These are phyloP conservation scores for Leptogaster cylindrica DNA, from an alignment of 2,888 invertebrate species.

Conservation along the genomic window DNA sequence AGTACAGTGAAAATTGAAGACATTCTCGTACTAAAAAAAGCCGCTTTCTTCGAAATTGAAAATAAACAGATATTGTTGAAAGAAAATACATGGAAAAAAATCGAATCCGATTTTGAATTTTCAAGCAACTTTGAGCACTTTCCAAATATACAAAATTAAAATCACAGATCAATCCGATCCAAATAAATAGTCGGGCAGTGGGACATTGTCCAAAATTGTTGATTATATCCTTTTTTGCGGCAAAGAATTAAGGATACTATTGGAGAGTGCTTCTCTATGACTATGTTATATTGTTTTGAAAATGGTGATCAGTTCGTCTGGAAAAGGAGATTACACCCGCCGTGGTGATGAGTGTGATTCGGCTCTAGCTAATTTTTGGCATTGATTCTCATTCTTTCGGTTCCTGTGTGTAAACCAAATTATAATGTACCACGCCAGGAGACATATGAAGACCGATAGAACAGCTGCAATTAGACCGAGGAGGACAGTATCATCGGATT, in stretches of 20 bases:
- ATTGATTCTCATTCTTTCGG: slow-evolving; percentile 29
- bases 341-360: slow-evolving; percentile 6
- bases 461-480: slow-evolving; percentile 37
- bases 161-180: slow-evolving; percentile 22
- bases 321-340: slow-evolving; percentile 8
- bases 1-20: neutral
- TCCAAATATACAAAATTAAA: slow-evolving; percentile 1
- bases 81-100: too few species aligned
- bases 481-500: slow-evolving; percentile 30
- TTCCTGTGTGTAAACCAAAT: slow-evolving; percentile 11
- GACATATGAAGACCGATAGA: slow-evolving; percentile 26
- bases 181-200: too few species aligned
- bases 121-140: neutral
- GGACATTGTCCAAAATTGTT: too few species aligned
- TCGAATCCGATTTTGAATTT: too few species aligned
- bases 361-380: slow-evolving; percentile 26
- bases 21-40: neutral
- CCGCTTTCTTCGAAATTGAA: neutral
- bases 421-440: slow-evolving; percentile 36
- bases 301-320: slow-evolving; percentile 15
- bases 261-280: neutral
- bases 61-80: neutral
- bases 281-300: neutral
- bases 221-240: too few species aligned
- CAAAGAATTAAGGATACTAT: too few species aligned